Percentiles rank a stretch among this genome's conserved stretches.
These are phyloP conservation scores for Dolichotis patagonum DNA, from an alignment of 2,113 vertebrate genomes.

Conservation along the genomic window DNA sequence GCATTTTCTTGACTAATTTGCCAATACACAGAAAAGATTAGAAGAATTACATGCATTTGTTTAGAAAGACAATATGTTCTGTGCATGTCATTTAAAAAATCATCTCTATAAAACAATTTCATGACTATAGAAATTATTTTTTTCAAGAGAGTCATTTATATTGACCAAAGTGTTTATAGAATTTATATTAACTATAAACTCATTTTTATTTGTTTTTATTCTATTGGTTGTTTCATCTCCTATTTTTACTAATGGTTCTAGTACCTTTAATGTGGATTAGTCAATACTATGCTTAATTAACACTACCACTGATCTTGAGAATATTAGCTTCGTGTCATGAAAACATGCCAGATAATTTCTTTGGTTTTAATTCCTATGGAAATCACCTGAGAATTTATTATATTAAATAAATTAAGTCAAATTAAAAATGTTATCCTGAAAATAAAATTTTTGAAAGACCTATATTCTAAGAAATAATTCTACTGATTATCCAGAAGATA, in stretches of 20 bases:
- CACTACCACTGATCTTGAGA: background rate
- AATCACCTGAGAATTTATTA: background rate
- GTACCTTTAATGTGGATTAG: background rate
- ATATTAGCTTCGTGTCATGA: background rate
- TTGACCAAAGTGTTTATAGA: background rate
- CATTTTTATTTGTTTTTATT: background rate
- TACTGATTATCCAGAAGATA: background rate
- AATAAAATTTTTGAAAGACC: background rate
- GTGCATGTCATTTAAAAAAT: background rate
- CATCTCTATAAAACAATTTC: background rate
- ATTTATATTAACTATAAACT: background rate
- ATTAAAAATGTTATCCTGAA: background rate
- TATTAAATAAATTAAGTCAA: background rate
- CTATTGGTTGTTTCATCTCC: accelerated
- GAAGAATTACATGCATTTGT: background rate
- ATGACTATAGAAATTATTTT: background rate
- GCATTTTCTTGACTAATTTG: conserved; percentile 47
- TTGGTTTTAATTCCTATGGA: background rate
- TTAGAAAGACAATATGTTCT: background rate
- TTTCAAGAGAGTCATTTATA: background rate
- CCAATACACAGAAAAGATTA: background rate
- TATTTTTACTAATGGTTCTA: background rate
- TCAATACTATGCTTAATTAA: background rate
- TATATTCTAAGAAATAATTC: background rate
- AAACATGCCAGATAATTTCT: background rate